Percentiles rank a stretch among this genome's conserved stretches.
These are phyloP conservation scores for Pelodiscus sinensis DNA, from an alignment of 2,113 vertebrate genomes.

Conservation along the genomic window DNA sequence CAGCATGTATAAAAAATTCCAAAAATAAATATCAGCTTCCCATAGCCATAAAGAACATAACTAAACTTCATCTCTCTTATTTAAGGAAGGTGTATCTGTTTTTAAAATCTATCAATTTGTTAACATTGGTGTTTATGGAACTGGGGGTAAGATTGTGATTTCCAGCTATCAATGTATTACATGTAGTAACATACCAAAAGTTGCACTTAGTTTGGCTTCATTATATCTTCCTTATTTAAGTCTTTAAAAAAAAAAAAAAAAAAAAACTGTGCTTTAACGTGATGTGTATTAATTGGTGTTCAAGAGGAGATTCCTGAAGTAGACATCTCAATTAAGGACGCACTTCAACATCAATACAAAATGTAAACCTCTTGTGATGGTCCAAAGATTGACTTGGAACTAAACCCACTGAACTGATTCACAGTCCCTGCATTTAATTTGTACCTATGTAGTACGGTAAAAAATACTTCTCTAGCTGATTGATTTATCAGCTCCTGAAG, in stretches of 20 bases:
- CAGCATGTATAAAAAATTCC: conserved; percentile 48
- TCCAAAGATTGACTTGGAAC: conserved; percentile 28
- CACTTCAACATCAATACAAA: conserved; percentile 49
- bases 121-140: conserved; percentile 25
- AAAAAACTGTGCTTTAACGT: conserved; percentile 59
- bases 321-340: conserved; percentile 59
- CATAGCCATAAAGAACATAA: not conserved
- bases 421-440: not conserved
- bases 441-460: conserved; percentile 12
- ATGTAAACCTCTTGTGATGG: conserved; percentile 16
- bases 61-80: conserved; percentile 63
- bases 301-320: conserved; percentile 47
- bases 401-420: conserved; percentile 8
- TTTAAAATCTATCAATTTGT: conserved; percentile 42
- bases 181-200: conserved; percentile 31
- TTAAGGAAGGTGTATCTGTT: not conserved
- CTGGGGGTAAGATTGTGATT: conserved; percentile 31
- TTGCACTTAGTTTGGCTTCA: conserved; percentile 55
- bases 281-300: conserved; percentile 66
- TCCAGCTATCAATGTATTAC: conserved; percentile 18
- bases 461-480: conserved; percentile 47
- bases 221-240: conserved; percentile 69
- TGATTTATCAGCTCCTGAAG: conserved; percentile 48
- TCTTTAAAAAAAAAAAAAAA: not conserved
- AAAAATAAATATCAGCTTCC: conserved; percentile 75